Conservation (phyloP, 2,888 invertebrate species). For the Atethmia centrago region DNA sequence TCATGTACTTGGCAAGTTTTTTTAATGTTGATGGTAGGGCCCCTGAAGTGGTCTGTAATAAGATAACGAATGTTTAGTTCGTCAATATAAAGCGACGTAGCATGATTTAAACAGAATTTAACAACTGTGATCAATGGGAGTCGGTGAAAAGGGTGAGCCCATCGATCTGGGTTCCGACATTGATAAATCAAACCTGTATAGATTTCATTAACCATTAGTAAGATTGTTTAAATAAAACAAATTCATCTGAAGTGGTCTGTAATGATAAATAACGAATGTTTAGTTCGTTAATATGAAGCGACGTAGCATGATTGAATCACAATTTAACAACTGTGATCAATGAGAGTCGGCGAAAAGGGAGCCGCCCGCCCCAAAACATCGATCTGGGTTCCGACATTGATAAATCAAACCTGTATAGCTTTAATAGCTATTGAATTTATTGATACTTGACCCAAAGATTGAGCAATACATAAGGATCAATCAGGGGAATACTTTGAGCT, state of each 20-base stretch:
- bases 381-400: constrained; percentile 66
- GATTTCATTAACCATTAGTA: too few species aligned
- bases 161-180: constrained; percentile 64
- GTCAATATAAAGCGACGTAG: constrained; percentile 24
- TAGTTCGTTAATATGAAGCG: constrained; percentile 31
- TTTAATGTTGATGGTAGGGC: too few species aligned
- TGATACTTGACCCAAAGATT: constrained; percentile 71
- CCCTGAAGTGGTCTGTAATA: constrained; percentile 38
- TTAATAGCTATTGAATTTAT: constrained; percentile 69
- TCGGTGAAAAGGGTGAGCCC: constrained; percentile 69
- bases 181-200: constrained; percentile 71
- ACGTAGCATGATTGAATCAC: constrained; percentile 67
- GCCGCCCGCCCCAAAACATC: too few species aligned
- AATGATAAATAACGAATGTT: constrained; percentile 47
- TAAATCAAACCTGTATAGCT: constrained; percentile 70
- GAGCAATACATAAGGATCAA: constrained; percentile 36
- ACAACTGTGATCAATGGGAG: constrained; percentile 69
- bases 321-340: constrained; percentile 70
- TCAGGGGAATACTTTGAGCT: constrained; percentile 38
- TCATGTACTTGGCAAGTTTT: too few species aligned
- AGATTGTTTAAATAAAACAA: too few species aligned
- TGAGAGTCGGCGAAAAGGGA: constrained; percentile 68
- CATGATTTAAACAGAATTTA: constrained; percentile 71
- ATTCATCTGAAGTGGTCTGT: constrained; percentile 41
- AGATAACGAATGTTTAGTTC: constrained; percentile 42